Base-by-base conservation (phyloP, 1,140 invertebrate genomes). In the Heliconius nattereri region DNA sequence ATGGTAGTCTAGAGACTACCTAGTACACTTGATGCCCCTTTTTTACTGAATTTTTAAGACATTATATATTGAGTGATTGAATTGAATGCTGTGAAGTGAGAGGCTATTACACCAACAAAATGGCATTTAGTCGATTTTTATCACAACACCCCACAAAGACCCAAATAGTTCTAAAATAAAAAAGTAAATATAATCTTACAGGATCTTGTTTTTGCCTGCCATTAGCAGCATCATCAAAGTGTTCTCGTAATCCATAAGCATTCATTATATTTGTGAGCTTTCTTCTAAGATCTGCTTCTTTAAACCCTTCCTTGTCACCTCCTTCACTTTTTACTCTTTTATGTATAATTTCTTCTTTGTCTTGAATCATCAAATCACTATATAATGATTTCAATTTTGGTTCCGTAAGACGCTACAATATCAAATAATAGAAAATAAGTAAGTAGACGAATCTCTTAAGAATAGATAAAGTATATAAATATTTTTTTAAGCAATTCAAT, bases 361-460 rank as follows among this genome's bases (percentile, higher is more conserved):
- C 98, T 78, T 99, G 98, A 70, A 98, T 96, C 94, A 98, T 98
- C 1, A 99, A 91, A 89, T 99, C 98, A 88, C 97, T 97, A 85
- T 97, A 98, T 20, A 99, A 89, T 1, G 97, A 97, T 85, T 98
- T 98, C 8, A 99, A 91, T 91, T 98, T 98, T 8, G 96, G 94
- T 85, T 98, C 97, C 11, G 97, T 96, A 35, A 99, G 91, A 83
- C 97, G 95, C 98, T 99, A 86, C 19, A 8, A 89, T 88, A 52
- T 52, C 13, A 52, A 52, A 52, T 52, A 52, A 20, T 20, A 52
- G 19, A 77, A 32, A 81, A 57, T 78, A 71, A 23, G 76, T 75
- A 78, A 32, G 54, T n/a, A 57, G 13, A 32, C 7, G 13, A 49
- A 19, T 20, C 19, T 52, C 19, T 52, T 52, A 52, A 52, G 7